phyloP scores from a whole-genome alignment of 2,888 invertebrate species.

The Amblyjoppa proteus region DNA sequence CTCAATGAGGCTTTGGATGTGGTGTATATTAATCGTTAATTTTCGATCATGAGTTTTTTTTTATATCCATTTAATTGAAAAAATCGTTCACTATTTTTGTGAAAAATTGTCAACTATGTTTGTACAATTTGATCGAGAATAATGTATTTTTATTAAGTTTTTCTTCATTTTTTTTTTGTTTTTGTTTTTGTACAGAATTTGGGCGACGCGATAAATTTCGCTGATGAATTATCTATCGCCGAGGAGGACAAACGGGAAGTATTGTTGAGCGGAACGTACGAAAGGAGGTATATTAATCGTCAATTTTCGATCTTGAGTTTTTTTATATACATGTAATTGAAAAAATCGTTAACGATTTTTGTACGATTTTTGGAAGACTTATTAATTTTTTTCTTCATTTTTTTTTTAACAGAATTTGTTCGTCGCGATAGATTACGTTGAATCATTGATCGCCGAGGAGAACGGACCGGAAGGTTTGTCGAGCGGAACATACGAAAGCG shows the following conservation, averaged over 20 bases:
- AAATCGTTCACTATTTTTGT: not conserved
- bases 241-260: no score
- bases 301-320: not conserved
- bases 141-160: not conserved
- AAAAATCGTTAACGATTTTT: not conserved
- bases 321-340: not conserved
- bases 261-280: not conserved
- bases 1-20: conserved; percentile 34
- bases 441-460: no score
- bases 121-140: not conserved
- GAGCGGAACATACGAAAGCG: not conserved
- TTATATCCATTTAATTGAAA: not conserved
- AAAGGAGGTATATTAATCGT: not conserved
- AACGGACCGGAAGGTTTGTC: not conserved
- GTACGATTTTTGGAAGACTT: not conserved
- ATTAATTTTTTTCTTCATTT: not conserved
- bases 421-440: no score
- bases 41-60: not conserved
- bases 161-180: not conserved
- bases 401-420: not conserved
- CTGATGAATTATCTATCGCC: no score
- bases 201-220: no score
- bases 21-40: not conserved
- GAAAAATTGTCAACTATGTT: not conserved
- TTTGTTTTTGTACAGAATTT: not conserved